Conservation (phyloP, 2,888 invertebrate genomes). For the Caenorhabditis sinica region DNA sequence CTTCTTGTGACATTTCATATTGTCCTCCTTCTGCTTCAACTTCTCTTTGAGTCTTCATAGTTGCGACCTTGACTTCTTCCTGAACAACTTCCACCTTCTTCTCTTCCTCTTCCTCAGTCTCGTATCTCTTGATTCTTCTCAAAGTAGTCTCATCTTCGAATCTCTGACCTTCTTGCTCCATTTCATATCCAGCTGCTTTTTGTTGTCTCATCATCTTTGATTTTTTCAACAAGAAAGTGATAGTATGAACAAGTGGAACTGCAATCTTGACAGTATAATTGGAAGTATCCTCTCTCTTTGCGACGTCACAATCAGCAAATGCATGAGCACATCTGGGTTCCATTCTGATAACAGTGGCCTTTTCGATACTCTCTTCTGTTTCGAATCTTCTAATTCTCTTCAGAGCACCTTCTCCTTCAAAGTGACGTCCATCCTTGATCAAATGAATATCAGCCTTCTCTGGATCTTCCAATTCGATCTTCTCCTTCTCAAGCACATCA, state of each 20-base stretch:
- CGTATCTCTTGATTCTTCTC: conserved; percentile 59
- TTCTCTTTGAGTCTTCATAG: conserved; percentile 55
- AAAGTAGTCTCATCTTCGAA: conserved; percentile 63
- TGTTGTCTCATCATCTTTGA: conserved; percentile 53
- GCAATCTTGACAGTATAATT: conserved; percentile 77
- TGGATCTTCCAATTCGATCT: conserved; percentile 68
- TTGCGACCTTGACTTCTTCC: conserved; percentile 54
- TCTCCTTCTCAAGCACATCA: conserved; percentile 78
- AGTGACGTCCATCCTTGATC: conserved; percentile 76
- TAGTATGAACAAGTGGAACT: conserved; percentile 69
- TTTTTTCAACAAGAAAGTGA: conserved; percentile 64
- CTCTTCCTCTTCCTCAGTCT: conserved; percentile 63
- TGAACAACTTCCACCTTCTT: conserved; percentile 18
- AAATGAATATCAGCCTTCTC: conserved; percentile 77
- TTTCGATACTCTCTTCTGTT: conserved; percentile 78
- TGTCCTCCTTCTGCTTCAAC: conserved; percentile 71
- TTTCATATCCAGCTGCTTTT: conserved; percentile 66
- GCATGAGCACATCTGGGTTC: conserved; percentile 76
- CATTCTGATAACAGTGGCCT: conserved; percentile 61
- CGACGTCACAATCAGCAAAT: conserved; percentile 81
- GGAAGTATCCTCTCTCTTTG: conserved; percentile 80
- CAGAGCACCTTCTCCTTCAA: conserved; percentile 76
- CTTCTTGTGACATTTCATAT: conserved; percentile 72
- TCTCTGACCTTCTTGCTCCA: conserved; percentile 67
- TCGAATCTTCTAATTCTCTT: conserved; percentile 70